Evolutionary conservation across 1,140 invertebrate genomes (phyloP), one percentile per base, ranked within the genome.

Genomic region (Drosophila neocordata): DNA sequence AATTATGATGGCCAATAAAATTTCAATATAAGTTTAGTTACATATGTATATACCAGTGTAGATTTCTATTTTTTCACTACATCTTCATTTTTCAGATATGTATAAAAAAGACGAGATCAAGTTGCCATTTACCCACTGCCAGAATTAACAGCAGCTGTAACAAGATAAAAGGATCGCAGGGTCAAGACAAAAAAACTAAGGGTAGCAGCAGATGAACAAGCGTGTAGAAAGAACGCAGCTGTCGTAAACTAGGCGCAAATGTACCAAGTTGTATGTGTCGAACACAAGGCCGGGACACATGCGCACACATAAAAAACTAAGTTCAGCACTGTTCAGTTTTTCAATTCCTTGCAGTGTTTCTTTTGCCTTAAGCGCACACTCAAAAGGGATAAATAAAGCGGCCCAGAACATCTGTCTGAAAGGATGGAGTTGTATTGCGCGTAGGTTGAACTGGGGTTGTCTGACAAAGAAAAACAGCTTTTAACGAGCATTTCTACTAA

Each of bases 181-280:
- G 87, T 85, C 82, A 85, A 87, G 82, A 78, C 77, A 73, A 66
- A 82, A 58, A 77, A 76, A 51, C 13, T 78, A 80, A 55, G 78
- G 82, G 82, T 85, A 87, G 70, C 44, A 65, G 56, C 72, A 22
- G 37, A 38, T 15, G 59, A 44, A 24, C 38, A 77, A 65, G 75
- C 53, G 67, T 58, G 38, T 62, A 37, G 73, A 48, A 8, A 48
- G 15, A 20, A 11, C n/a, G 83, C 83, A 88, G 83, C 83, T 88
- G 83, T 79, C 83, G 83, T 79, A 68, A 79, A 88, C 79, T 82
- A 79, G 82, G 78, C 79, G 65, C 70, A 75, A 83, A 79, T 65
- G 68, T 76, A 67, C 52, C 41, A 64, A 53, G 34, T 52, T 61
- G 64, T 53, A 22, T 55, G 44, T 77, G 60, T 52, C 24, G 35